These are phyloP conservation scores for Hippocampus barbouri DNA, from an alignment of 2,113 vertebrate genomes.

Conservation along the genomic window DNA sequence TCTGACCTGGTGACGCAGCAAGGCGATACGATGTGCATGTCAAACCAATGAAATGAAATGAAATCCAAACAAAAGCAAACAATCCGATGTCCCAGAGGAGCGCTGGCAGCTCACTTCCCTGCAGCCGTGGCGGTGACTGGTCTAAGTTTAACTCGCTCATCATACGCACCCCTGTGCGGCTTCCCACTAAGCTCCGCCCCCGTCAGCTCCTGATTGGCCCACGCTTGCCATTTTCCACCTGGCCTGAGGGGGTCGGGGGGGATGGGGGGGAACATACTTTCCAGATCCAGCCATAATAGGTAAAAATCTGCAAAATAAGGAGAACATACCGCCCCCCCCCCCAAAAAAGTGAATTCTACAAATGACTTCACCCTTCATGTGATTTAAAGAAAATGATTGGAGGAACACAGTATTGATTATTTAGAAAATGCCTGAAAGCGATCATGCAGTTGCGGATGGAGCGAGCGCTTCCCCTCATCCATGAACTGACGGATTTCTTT, in stretches of 20 bases:
- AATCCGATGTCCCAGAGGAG: neutral
- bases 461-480: neutral
- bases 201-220: neutral
- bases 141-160: conserved; percentile 2
- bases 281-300: neutral
- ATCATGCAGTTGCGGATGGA: neutral
- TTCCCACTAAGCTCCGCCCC: neutral
- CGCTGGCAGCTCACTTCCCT: conserved; percentile 15
- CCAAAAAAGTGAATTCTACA: neutral
- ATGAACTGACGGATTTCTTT: too few species aligned
- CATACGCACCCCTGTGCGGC: neutral
- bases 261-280: neutral
- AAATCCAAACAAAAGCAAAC: neutral
- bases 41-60: neutral
- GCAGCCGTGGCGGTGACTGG: neutral
- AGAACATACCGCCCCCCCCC: neutral
- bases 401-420: neutral
- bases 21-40: conserved; percentile 67
- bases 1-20: conserved; percentile 62
- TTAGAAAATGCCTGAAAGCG: neutral
- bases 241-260: neutral
- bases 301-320: neutral
- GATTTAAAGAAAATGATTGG: neutral
- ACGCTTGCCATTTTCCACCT: neutral
- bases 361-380: neutral